A percentile compares a stretch with the other conserved stretches of the same genome.
These are phyloP conservation scores for Zeuzera pyrina DNA, from an alignment of 2,888 invertebrate species.

Conservation along the genomic window DNA sequence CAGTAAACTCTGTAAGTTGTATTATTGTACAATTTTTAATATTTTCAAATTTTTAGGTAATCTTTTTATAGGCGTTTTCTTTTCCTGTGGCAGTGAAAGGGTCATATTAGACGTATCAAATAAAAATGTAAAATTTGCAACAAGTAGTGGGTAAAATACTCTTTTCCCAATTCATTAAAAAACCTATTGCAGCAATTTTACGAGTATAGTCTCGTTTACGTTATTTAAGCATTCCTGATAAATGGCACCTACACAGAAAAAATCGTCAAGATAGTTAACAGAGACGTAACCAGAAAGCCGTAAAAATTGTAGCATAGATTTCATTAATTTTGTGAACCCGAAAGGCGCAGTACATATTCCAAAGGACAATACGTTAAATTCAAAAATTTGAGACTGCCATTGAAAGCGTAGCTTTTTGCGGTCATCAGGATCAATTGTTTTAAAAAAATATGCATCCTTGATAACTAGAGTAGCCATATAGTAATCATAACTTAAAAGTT, in stretches of 20 bases:
- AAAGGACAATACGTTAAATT: neutral
- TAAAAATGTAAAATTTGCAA: no score
- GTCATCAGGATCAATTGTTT: neutral
- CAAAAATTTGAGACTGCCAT: neutral
- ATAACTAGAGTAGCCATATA: slow-evolving; percentile 7
- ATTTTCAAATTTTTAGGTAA: no score
- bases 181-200: neutral
- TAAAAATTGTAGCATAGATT: neutral
- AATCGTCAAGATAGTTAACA: neutral
- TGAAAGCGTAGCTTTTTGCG: neutral
- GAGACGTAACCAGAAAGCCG: neutral
- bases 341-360: neutral
- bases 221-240: neutral
- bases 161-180: neutral
- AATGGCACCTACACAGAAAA: neutral
- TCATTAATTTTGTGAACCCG: neutral
- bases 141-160: no score
- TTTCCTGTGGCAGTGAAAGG: no score
- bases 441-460: slow-evolving; percentile 1
- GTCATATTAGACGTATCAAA: no score
- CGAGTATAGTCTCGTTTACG: neutral
- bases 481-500: slow-evolving; percentile 3
- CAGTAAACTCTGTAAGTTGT: neutral
- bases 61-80: no score
- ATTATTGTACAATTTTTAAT: neutral